Evolutionary conservation across 2,888 invertebrate genomes (phyloP), one percentile per base, ranked within the genome.

Genomic region (Andrena fulva): DNA sequence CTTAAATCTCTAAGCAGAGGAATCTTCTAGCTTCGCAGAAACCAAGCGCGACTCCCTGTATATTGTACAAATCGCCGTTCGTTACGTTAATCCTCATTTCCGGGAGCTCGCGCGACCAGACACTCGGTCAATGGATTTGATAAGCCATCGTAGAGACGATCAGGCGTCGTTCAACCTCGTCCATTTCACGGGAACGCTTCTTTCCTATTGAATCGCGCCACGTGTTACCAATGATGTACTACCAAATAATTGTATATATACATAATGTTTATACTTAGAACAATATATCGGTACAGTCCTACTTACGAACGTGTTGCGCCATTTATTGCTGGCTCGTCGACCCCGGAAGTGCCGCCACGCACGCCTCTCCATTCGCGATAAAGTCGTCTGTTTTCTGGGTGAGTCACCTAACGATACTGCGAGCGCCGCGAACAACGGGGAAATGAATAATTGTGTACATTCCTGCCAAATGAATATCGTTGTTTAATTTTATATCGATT

Each of bases 181-280:
- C 82, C 66, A 77, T 62, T 69, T 60, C 10, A 82, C 27, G 24
- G 60, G 66, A 77, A 73, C 72, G 83, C 83, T 80, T 74, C 76
- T 85, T 79, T 73, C 56, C 78, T 73, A 50, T 68, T 73, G 10
- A 73, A 69, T 85, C 63, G 54, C 72, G 72, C 64, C 76, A 85
- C 83, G 80, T 82, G 84, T 89, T 91, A 90, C 87, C 90, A 89
- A 87, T 90, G 86, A 90, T 89, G 86, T 89, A 90, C 85, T 87
- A 91, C 91, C 90, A 92, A 92, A 92, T 90, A 89, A 86, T 90
- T 80, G 87, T 77, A 72, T 59, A 71, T 76, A 72, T 50, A 63
- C 76, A 76, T 62, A 35, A 84, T 69, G 77, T 86, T 79, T 78
- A 91, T 91, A 88, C 82, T 89, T 87, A 89, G 86, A 80, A 82